Base-by-base conservation (phyloP, 2,797 vertebrate species). In the Chaetodon trifasciatus region DNA sequence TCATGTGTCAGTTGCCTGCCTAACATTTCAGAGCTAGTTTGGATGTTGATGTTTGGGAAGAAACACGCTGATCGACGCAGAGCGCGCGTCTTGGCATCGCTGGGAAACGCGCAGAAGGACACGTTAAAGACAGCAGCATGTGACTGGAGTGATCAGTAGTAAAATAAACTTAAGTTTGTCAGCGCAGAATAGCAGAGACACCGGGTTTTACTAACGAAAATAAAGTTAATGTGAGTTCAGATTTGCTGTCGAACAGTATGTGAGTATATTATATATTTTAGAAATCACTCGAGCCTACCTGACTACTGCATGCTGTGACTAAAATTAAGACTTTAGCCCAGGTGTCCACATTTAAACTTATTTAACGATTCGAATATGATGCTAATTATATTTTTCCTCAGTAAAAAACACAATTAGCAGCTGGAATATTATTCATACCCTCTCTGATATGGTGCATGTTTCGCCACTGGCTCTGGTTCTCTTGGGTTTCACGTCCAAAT, bases 21-120 rank as follows among this genome's bases (percentile, higher is more conserved):
- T 44, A 10, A 46, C 68, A 5, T 37, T 23, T 78, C 39, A 44
- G 8, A 32, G 42, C 62, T 47, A 28, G 52, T 32, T 47, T 32
- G 40, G 72, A 76, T 77, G 81, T 83, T 77, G 65, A 66, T 23
- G 58, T 82, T 67, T 63, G 40, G 56, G 39, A 3, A 28, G 66
- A 64, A 21, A 55, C 66, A 10, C 23, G 28, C 23, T 46, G 44
- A 55, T 39, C 44, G 13, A 44, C 60, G 60, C 63, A 11, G 50
- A 47, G 28, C 50, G 70, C 63, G 63, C 21, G 42, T 11, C 24
- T 4, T 6, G 52, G 64, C 56, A 61, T n/a, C 37, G n/a, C 37
- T 12, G 58, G 49, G 46, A 68, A 63, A 24, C 60, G 15, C 19
- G 35, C 1, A 11, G 6, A 50, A 1, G 4, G 11, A 42, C 6